Base-by-base conservation (phyloP, 1,140 invertebrate genomes). In the Rhagoletis pomonella region DNA sequence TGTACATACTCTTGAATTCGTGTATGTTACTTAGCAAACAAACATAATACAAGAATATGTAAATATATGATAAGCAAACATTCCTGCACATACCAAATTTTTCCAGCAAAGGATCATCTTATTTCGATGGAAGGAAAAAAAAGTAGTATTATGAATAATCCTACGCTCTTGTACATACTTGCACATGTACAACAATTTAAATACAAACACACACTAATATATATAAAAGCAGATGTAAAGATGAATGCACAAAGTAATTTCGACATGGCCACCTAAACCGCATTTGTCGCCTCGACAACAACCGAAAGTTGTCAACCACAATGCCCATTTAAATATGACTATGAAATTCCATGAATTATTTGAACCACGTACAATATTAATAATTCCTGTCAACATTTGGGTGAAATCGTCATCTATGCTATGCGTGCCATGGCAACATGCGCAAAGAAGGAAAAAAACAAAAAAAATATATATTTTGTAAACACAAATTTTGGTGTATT, bases 351-450 rank as follows among this genome's bases (percentile, higher is more conserved):
- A 65, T 86, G 85, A 86, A 86, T 86, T 86, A 86, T 86, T 60
- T 86, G 12, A 65, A 58, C 85, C 85, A 86, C 85, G 85, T 86
- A 86, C 58, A 65, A 86, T 86, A 86, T 86, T 86, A 86, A 86
- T 86, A 86, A 86, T 86, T 86, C 85, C 85, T 86, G 85, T 86
- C 85, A 86, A 86, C 85, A 86, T 86, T 86, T 86, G 59, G 42
- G 17, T 59, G n/a, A 86, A 86, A 86, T 86, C 58, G 39, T 86
- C 85, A 65, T 58, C n/a, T 55, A 81, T 17, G 73, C 73, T 29
- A 55, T 81, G 73, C 73, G 73, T 81, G 73, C 73, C 19, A 14
- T n/a, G 73, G 17, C 47, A 44, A 19, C 44, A 47, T 19, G 73
- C 9, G 9, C n/a, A 10, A 42, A 14, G 29, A 29, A 29, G 29